phyloP scores from a whole-genome alignment of 2,888 invertebrate species.

The Microchrysa polita region DNA sequence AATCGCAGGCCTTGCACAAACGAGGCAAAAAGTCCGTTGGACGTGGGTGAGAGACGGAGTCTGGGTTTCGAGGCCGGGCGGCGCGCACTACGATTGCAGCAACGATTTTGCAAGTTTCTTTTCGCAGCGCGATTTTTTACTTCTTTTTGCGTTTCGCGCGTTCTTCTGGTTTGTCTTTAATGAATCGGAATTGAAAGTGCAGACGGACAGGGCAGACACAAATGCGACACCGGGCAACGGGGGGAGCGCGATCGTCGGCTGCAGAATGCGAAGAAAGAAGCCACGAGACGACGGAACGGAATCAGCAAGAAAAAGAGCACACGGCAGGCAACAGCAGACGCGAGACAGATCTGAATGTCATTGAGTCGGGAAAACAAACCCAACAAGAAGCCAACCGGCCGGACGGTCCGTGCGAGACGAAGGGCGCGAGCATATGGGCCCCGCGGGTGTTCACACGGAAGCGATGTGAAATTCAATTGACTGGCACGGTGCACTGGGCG shows the following conservation, averaged over 20 bases:
- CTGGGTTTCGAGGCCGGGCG: slow-evolving; percentile 23
- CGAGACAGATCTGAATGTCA: slow-evolving; percentile 7
- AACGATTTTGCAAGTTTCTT: slow-evolving; percentile 28
- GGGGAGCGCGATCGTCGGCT: background rate
- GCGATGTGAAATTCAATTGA: slow-evolving; percentile 27
- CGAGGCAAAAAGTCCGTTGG: slow-evolving; percentile 17
- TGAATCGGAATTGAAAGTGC: slow-evolving; percentile 15
- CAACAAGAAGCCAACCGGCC: slow-evolving; percentile 13
- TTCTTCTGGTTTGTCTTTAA: slow-evolving; percentile 26
- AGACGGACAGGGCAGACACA: slow-evolving; percentile 27
- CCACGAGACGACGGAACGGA: background rate
- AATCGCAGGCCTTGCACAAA: slow-evolving; percentile 12
- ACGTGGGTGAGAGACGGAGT: slow-evolving; percentile 22
- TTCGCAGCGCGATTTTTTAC: no score
- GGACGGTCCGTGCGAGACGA: background rate
- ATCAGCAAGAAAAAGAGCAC: background rate
- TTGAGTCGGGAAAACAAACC: no score
- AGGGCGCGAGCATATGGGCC: background rate
- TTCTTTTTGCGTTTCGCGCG: slow-evolving; percentile 6
- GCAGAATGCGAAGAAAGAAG: background rate
- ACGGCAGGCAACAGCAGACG: slow-evolving; percentile 8
- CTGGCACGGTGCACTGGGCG: slow-evolving; percentile 17
- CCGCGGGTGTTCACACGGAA: slow-evolving; percentile 20
- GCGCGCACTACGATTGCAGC: slow-evolving; percentile 31
- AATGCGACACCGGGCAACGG: slow-evolving; percentile 1